Base-by-base conservation (phyloP, 2,888 invertebrate genomes). In the Auanema freiburgensis region DNA sequence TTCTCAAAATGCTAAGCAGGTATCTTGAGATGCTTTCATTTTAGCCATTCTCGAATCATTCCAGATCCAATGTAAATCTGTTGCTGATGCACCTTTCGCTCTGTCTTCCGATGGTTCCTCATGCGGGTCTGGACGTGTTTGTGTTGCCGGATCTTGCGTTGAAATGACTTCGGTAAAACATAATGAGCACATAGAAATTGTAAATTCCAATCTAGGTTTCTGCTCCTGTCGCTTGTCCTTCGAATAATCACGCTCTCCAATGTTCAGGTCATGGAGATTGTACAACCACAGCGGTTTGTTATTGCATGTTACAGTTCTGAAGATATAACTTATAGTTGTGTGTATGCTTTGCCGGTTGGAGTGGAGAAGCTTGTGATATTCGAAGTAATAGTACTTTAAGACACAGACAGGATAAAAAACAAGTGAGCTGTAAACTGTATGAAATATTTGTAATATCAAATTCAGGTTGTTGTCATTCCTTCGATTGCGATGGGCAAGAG, bases 201-300 rank as follows among this genome's bases (percentile, higher is more conserved):
- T 5, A 18, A 75, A 41, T 43, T n/a, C n/a, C 68, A 42, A 59
- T 63, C 11, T 69, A 76, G 64, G 76, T 80, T 5, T 73, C 77
- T 3, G 74, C 81, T 4, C 65, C 76, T 1, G 74, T 79, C 21
- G 59, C 76, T 11, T 96, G 96, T 86, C 93, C 94, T 67, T 90
- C 90, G 74, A 93, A 92, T 85, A 91, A 91, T 85, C 89, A 90
- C 84, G 91, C 90, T 83, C 87, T 90, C 79, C 92, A 93, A 84
- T 98, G 97, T 87, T 95, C 95, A 63, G 92, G 91, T 68, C 91
- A 91, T 87, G 97, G 97, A 88, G 96, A 76, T 57, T 76, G 76
- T 49, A 76, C 76, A 11, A 76, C 76, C 3, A 72, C 73, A 0
- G 56, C 67, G 12, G 60, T 60, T 11, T 24, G 59, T 63, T 63